Evolutionary conservation across 2,113 vertebrate genomes (phyloP), one percentile per base, ranked within the genome.

Genomic region (Sisor rabdophorus): DNA sequence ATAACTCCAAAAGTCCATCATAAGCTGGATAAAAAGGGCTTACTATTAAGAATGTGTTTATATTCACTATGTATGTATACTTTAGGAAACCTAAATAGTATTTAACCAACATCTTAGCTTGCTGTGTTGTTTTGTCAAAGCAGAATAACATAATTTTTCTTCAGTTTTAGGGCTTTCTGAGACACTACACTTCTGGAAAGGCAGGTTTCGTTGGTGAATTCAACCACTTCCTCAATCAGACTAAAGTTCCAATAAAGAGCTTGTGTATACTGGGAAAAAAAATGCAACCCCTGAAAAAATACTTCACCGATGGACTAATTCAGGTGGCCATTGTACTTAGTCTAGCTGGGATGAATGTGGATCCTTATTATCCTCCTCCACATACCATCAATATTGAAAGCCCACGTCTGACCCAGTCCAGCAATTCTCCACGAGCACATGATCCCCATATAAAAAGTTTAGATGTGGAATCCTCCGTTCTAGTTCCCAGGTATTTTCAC

Each of bases 311-410:
- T 87, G 95, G 96, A 82, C 94, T 98, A 22, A 94, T 98, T 87
- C 96, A 98, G 89, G 91, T 97, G 90, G 96, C 95, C 86, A 96
- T 98, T 85, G 91, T 98, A 78, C 93, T 99, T 76, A 98, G 97
- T 86, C 87, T 99, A 64, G 91, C 94, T 47, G 95, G 95, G 3
- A 88, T 97, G 54, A 89, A 91, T 71, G 91, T 98, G 88, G 96
- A 94, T 85, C 90, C 93, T 30, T 94, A 95, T 87, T 91, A 97
- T 11, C 92, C 93, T 17, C 90, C 93, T 0, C 91, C 93, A 50
- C 90, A 93, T 0, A 91, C 96, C 88, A 91, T 96, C 82, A 90
- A 94, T 80, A 95, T 95, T 85, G 93, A 92, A 75, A 95, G 92
- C 87, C 94, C 93, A 0, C 93, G 92, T 40, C 92, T 96, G 82